Base-by-base conservation (phyloP, 2,888 invertebrate genomes). In the Mayetiola destructor region DNA sequence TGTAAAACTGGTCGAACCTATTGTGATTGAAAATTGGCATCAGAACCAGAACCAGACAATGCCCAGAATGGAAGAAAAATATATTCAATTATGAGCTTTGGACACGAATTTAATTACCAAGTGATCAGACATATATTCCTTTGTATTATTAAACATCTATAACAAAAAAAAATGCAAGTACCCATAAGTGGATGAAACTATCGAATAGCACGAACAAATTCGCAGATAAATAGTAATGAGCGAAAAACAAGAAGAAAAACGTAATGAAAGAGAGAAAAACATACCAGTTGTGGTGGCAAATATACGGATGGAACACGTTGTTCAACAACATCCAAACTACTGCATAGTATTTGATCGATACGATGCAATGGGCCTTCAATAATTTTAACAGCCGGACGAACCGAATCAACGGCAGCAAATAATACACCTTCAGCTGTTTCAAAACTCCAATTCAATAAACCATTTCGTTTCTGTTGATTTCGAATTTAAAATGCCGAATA, bases 251-350 rank as follows among this genome's bases (percentile, higher is more conserved):
- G n/a, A 12, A 37, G 9, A 37, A n/a, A 37, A 37, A 12, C 5
- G 5, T 37, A 37, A 5, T 12, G 8, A 21, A 20, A 20, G 10
- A 6, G 23, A 14, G 4, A n/a, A n/a, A n/a, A 27, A 48, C 36
- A 36, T 76, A 91, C 91, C 76, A 85, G 80, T 74, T 90, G 81
- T 9, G 92, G 89, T 5, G 91, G 88, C 62, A 90, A 75, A 67
- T 84, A 82, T 60, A 92, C 85, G 1, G 84, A 80, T 0, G 92
- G 92, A 54, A 89, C 83, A 59, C 80, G 79, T 65, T 85, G 80
- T 69, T 92, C 91, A n/a, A 92, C 82, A 37, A 85, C 78, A 63
- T 90, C 89, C 61, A 93, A 78, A 58, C 89, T 87, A 67, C 80
- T 83, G 73, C 89, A 91, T 60, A 92, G 80, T 60, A 89, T 76